Conservation (phyloP, 2,113 vertebrate genomes). For the Albula goreensis region DNA sequence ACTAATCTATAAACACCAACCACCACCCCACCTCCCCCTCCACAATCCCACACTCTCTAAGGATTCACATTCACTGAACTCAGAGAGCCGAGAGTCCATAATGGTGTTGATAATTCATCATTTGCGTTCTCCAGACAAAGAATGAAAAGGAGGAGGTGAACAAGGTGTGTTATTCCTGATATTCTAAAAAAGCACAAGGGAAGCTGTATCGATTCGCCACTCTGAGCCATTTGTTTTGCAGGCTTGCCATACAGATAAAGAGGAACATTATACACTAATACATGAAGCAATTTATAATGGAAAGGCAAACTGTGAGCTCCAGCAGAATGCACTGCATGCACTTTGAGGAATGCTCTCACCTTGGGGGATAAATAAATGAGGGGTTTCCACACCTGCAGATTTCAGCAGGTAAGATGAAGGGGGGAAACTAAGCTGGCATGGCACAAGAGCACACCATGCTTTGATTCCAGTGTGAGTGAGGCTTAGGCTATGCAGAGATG, state of each 20-base stretch:
- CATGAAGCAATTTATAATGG: neutral
- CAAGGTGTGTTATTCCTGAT: neutral
- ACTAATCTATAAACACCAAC: neutral
- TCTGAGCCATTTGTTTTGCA: neutral
- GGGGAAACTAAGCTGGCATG: neutral
- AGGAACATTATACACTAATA: conserved; percentile 7
- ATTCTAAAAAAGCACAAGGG: neutral
- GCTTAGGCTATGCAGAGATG: neutral
- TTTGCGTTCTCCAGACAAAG: neutral
- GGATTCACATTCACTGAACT: neutral
- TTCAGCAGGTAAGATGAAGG: neutral
- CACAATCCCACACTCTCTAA: neutral
- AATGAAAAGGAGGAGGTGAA: neutral
- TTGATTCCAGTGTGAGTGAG: neutral
- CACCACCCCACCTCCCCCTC: neutral
- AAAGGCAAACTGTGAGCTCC: neutral
- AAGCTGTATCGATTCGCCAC: neutral
- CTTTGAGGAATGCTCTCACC: neutral
- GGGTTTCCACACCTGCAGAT: neutral
- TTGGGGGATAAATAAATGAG: neutral
- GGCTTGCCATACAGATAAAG: conserved; percentile 6
- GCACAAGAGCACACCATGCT: neutral
- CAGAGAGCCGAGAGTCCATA: neutral
- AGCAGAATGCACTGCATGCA: neutral
- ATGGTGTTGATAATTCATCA: neutral